A percentile compares a stretch with the other conserved stretches of the same genome.
These are phyloP conservation scores for Camelus dromedarius DNA, from an alignment of 2,113 vertebrate species.

Conservation along the genomic window DNA sequence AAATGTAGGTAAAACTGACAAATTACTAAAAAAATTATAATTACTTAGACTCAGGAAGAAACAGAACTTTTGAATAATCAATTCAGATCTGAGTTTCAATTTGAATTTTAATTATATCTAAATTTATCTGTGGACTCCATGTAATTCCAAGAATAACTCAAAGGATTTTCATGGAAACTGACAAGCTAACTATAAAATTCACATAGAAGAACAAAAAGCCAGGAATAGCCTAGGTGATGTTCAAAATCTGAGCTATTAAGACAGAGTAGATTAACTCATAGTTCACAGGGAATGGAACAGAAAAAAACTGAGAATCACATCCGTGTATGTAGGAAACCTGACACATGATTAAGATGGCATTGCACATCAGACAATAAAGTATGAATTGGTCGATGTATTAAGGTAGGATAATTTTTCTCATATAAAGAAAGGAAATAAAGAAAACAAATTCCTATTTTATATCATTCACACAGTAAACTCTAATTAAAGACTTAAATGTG, in stretches of 20 bases:
- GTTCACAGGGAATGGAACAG: not conserved
- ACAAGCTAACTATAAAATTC: conserved; percentile 32
- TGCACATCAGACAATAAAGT: not conserved
- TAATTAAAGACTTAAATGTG: not conserved
- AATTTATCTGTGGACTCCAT: not conserved
- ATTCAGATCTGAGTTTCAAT: conserved; percentile 10
- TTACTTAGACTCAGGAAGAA: not conserved
- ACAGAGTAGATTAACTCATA: not conserved
- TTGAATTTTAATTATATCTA: conserved; percentile 10
- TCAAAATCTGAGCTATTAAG: not conserved
- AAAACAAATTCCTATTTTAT: not conserved
- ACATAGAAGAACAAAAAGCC: not conserved
- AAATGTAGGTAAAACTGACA: not conserved
- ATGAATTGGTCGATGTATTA: not conserved
- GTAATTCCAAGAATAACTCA: conserved; percentile 40
- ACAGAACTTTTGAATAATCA: conserved; percentile 1
- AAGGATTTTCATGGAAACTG: not conserved
- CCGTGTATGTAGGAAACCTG: not conserved
- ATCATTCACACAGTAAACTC: not conserved
- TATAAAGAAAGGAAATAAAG: not conserved
- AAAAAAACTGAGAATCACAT: not conserved
- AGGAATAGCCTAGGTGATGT: not conserved
- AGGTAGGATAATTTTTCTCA: not conserved
- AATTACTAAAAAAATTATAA: not conserved
- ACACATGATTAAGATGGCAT: not conserved